These are phyloP conservation scores for Drosophila setosimentum DNA, from an alignment of 2,888 invertebrate genomes.

Conservation along the genomic window DNA sequence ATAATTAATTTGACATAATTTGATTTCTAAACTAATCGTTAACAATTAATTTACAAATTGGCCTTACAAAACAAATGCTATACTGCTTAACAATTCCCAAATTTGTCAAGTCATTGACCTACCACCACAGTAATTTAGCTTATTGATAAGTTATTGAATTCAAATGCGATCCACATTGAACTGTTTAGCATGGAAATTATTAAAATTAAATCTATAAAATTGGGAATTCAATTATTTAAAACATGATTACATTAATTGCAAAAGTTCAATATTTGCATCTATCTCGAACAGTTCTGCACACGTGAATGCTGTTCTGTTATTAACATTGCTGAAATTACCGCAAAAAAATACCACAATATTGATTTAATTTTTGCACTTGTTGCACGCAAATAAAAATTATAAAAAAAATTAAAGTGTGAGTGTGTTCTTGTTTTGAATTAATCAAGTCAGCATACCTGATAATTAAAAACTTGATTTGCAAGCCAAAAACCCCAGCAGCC, in stretches of 20 bases:
- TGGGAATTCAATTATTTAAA: background rate
- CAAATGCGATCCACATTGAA: background rate
- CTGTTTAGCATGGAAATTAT: background rate
- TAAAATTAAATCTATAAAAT: background rate
- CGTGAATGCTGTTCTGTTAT: conserved; percentile 1
- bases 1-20: background rate
- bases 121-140: conserved; percentile 4
- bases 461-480: conserved; percentile 44
- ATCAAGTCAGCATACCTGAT: conserved; percentile 43
- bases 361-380: conserved; percentile 52
- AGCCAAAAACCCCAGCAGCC: conserved; percentile 34
- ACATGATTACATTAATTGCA: background rate
- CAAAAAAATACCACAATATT: conserved; percentile 43
- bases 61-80: background rate
- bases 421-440: conserved; percentile 32
- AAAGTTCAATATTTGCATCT: background rate
- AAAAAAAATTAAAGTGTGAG: conserved; percentile 9
- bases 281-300: background rate
- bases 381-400: conserved; percentile 24
- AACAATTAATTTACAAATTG: no score
- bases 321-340: conserved; percentile 25
- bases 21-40: no score
- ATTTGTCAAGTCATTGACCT: background rate
- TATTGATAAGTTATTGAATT: conserved; percentile 5
- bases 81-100: no score